Base-by-base conservation (phyloP, 2,888 invertebrate species). In the Agrochola macilenta region DNA sequence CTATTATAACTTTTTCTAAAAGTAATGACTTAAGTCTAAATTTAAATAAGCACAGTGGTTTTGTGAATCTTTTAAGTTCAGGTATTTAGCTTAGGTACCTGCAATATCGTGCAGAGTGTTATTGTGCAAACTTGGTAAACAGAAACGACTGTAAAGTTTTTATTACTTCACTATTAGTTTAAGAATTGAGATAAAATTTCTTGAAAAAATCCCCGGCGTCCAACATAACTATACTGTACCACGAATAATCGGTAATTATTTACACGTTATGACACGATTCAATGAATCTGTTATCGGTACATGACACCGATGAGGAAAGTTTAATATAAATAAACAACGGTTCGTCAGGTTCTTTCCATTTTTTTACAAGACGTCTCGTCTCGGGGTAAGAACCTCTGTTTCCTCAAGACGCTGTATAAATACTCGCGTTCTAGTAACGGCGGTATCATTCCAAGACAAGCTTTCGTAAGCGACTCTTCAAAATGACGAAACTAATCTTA, bases 341-440 rank as follows among this genome's bases (percentile, higher is more conserved):
- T 17, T 35, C 5, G 66, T n/a, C 8, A 75, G 75, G 84, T 84
- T 85, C 60, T 84, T 84, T 74, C 78, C 86, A 52, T 35, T 82
- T 82, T 73, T 66, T 43, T 0, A 26, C 5, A 49, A 70, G 20
- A 12, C 58, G 17, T 72, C 30, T 78, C 30, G 46, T 12, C 54
- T 60, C 39, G 14, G 83, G 83, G 49, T 68, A 86, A 57, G 66
- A 46, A 85, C 86, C 83, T 60, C 26, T n/a, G 49, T 84, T 78
- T 86, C 86, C 83, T 84, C 43, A 75, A 39, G 20, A 70, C 5
- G 20, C 3, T 3, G 69, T 84, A 84, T 84, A 84, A 73, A 82
- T 86, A 85, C 83, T 30, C 39, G 11, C 1, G 43, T 14, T n/a
- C 1, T 12, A 35, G 5, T n/a, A n/a, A 57, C 52, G 1, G 17